Base-by-base conservation (phyloP, 2,797 vertebrate species). In the Crenichthys baileyi region DNA sequence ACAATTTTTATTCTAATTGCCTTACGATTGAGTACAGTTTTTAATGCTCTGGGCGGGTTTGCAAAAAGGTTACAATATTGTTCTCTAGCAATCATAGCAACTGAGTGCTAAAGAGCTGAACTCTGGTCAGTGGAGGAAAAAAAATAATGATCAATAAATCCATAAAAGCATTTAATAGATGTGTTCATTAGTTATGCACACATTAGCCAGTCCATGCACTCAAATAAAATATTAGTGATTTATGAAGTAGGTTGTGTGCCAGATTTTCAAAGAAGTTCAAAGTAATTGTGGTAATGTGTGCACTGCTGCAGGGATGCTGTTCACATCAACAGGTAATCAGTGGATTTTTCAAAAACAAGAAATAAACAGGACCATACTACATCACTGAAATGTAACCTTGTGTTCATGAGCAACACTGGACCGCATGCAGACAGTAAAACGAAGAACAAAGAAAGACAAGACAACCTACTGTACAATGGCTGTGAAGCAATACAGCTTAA, bases 181-280 rank as follows among this genome's bases (percentile, higher is more conserved):
- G 44, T 70, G 41, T 70, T 70, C 41, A 70, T 70, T 46, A 70
- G 67, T 70, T 48, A 70, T 70, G 41, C 67, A 70, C 67, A 70
- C 67, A 70, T 70, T 70, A 70, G 67, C n/a, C 67, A 48, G 67
- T 70, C 67, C 44, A 9, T 46, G 2, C 67, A 9, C 24, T 16
- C 41, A 70, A 70, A 70, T 70, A 48, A 9, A 16, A 41, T 63
- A 20, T 68, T 11, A n/a, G 24, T 68, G 65, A 68, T 68, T 68
- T 44, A 68, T 68, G 39, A 15, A 68, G 39, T 41, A 44, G 24
- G 39, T 7, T 13, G 22, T n/a, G 22, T 44, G 65, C 39, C 11
- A 44, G 39, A 24, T 41, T 24, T 68, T 68, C 39, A 68, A 68
- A 44, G 39, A 44, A 44, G 65, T 67, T 67, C 22, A 67, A 24